phyloP scores from a whole-genome alignment of 2,797 vertebrate species.

The Odontamblyopus rebecca region DNA sequence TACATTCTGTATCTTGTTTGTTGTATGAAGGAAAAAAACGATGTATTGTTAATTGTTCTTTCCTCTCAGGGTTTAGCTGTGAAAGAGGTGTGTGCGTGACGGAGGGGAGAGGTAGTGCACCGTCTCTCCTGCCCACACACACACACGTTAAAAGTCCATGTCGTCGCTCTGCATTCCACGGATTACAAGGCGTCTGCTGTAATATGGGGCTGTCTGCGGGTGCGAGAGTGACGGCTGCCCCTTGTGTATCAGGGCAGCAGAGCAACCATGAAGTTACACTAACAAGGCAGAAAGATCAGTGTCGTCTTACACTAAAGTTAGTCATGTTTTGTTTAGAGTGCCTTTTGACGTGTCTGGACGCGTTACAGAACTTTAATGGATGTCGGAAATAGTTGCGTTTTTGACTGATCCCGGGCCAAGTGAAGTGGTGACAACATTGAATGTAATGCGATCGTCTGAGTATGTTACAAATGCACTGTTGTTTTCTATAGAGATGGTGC shows the following conservation, averaged over 20 bases:
- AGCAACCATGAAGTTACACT: neutral
- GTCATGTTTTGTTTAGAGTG: conserved; percentile 14
- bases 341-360: conserved; percentile 35
- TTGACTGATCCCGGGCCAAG: conserved; percentile 30
- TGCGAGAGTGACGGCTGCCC: conserved; percentile 30
- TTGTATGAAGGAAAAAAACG: conserved; percentile 16
- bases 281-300: conserved; percentile 8
- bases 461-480: neutral
- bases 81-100: conserved; percentile 48
- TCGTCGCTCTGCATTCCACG: conserved; percentile 60
- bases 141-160: conserved; percentile 35
- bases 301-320: neutral
- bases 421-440: conserved; percentile 12
- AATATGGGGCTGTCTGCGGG: conserved; percentile 47
- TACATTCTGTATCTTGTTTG: conserved; percentile 10
- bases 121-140: conserved; percentile 33
- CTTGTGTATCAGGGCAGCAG: neutral
- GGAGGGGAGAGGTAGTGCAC: conserved; percentile 16
- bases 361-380: conserved; percentile 6
- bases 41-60: conserved; percentile 41
- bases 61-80: conserved; percentile 18
- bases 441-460: neutral
- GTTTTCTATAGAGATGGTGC: neutral
- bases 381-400: conserved; percentile 31
- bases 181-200: conserved; percentile 65